phyloP scores from a whole-genome alignment of 30 jellyfish, hydroid and myxozoan species.

The Haliclystus octoradiatus region DNA sequence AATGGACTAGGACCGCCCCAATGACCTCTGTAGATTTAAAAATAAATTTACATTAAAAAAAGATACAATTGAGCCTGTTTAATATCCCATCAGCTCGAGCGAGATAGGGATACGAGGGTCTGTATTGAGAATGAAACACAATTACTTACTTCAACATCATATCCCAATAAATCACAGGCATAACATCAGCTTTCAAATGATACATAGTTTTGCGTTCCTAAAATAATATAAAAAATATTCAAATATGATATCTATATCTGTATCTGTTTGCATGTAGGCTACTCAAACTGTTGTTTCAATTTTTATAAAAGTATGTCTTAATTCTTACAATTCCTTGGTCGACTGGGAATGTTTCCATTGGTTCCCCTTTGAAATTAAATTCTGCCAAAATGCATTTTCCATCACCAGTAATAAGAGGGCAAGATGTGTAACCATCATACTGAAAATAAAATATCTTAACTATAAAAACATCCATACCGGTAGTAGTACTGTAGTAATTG shows the following conservation, averaged over 20 bases:
- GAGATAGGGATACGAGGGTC: neutral
- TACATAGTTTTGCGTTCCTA: constrained; percentile 68
- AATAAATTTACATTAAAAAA: neutral
- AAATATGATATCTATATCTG: too few species aligned
- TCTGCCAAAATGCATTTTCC: constrained; percentile 76
- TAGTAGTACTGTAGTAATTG: too few species aligned
- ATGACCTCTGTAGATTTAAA: constrained; percentile 34
- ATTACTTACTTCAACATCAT: constrained; percentile 42
- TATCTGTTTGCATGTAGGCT: too few species aligned
- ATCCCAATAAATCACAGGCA: constrained; percentile 83
- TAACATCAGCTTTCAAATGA: constrained; percentile 58
- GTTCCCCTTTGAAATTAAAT: constrained; percentile 54
- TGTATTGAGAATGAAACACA: constrained; percentile 3
- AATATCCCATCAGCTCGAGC: neutral
- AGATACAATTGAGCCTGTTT: neutral
- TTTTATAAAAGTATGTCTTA: too few species aligned
- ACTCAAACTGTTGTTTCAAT: too few species aligned
- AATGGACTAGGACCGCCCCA: constrained; percentile 80
- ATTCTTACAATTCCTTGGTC: constrained; percentile 73
- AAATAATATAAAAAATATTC: neutral
- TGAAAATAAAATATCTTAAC: neutral
- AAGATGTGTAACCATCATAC: constrained; percentile 90
- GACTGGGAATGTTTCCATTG: constrained; percentile 83
- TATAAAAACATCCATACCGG: too few species aligned
- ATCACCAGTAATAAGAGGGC: constrained; percentile 76